Evolutionary conservation across 1,140 invertebrate species (phyloP), one percentile per base, ranked within the genome.

Genomic region (Neodiprion pinetum): DNA sequence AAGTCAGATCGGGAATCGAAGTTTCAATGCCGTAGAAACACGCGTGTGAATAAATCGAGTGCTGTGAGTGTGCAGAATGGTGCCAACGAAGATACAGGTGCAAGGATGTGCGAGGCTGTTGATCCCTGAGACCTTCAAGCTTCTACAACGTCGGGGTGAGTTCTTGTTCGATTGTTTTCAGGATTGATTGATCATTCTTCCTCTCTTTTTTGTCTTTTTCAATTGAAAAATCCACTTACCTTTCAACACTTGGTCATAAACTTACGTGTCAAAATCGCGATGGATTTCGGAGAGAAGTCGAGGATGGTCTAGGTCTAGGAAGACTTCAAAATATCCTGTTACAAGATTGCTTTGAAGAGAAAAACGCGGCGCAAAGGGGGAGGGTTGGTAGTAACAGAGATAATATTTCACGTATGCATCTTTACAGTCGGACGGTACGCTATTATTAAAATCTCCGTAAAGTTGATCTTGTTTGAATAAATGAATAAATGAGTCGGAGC

Each of bases 381-480:
- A 61, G 53, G 11, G 11, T 9, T 53, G 10, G 10, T 14, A n/a
- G n/a, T 17, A 14, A 61, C 53, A 0, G 53, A 17, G 53, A 9
- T 61, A 61, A 61, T 61, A 61, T 69, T 47, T 69, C 17, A 21
- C 67, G 21, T 69, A 69, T 69, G 7, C 67, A 47, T 69, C 67
- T 69, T 69, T 68, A 76, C 72, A 73, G 70, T 71, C 73, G 76
- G 74, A 70, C 73, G 50, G 70, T 67, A 68, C 67, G 80, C 80
- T 77, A 80, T 83, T 83, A 84, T 83, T 83, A 84, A 84, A 84
- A 83, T 82, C 81, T 82, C 79, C 78, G 80, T 80, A 79, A 83
- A 83, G 79, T 83, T 82, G 80, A 81, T 84, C 81, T 76, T 72
- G 74, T 66, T 66, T 74, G 77, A 79, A 83, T 83, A 79, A 82